Evolutionary conservation across 1,140 invertebrate species (phyloP), one percentile per base, ranked within the genome.

Genomic region (Drosophila ambigua): DNA sequence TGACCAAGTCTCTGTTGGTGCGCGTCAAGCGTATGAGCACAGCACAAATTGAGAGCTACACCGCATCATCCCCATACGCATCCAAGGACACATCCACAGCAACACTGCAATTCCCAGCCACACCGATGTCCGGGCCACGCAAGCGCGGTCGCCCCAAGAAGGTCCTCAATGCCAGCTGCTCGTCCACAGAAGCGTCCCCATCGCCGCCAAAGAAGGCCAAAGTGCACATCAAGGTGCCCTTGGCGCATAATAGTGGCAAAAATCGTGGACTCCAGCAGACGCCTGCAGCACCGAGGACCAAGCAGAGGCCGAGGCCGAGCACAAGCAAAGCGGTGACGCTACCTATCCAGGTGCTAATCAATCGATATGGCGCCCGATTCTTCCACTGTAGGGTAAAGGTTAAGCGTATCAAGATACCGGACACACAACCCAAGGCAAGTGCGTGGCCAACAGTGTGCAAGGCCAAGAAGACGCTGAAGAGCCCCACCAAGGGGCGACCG

Each of bases 361-460:
- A 45, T 2, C 61, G 59, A 4, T 87, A 50, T 23, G 83, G 82
- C 0, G 1, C 16, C 0, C 63, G 63, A 0, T 60, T 65, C 52
- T 87, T 87, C 6, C 28, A 24, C 0, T 82, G 83, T 11, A 20
- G 66, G 6, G 82, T 85, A 1, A 61, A 46, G 7, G 1, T 85
- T 4, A 87, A 72, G 39, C 60, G 66, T 2, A 24, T 13, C 3
- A 0, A 50, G 26, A 6, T 45, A 41, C 31, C 54, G 28, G 8
- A n/a, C 8, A 2, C 16, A n/a, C 3, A 63, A n/a, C 4, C 16
- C 16, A 15, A 28, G 45, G 4, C n/a, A 55, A 52, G 39, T 35
- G 49, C 9, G 31, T 2, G 2, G 3, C 31, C 8, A 9, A 49
- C 57, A 45, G 35, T 13, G 35, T 13, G 35, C 35, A 39, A 13